Base-by-base conservation (phyloP, 2,113 vertebrate genomes). In the Cisticola juncidis region DNA sequence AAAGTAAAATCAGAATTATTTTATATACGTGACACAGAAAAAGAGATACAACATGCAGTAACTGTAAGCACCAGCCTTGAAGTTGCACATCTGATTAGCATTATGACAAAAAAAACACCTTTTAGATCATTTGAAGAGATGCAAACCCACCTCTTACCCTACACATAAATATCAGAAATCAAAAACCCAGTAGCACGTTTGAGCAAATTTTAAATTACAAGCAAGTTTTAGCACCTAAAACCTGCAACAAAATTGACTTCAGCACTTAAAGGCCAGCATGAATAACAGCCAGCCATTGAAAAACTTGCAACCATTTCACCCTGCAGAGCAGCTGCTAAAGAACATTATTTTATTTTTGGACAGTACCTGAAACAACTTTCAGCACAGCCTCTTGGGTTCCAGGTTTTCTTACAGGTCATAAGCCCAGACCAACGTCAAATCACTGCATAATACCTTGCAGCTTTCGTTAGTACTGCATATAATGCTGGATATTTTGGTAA, bases 31-130 rank as follows among this genome's bases (percentile, higher is more conserved):
- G n/a, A 57, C 14, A 14, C 4, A 85, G 35, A 86, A 57, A 18
- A 64, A 57, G 31, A 83, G 20, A 14, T 4, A 0, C 26, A 29
- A 70, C 1, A 2, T 26, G 33, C 0, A 18, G 6, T 15, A 71
- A 40, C 38, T 64, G 9, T 72, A 51, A 50, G n/a, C 19, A 50
- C 5, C 22, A 76, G 22, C 5, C 47, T 26, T 7, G 23, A 2
- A 57, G 38, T 3, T 38, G 50, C 26, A 62, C 8, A 6, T 19
- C 29, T 62, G 2, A 40, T 76, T 28, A 70, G 18, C 29, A 48
- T 8, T 7, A 17, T 22, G 9, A 24, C 14, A 76, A 21, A 64
- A 50, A 50, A 48, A 73, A 2, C 7, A 50, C 26, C 20, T 36
- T 88, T 92, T 31, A 47, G 12, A 62, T 61, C 18, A n/a, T 8